Evolutionary conservation across 2,888 invertebrate genomes (phyloP).

Genomic region (Diachrysia chrysitis): DNA sequence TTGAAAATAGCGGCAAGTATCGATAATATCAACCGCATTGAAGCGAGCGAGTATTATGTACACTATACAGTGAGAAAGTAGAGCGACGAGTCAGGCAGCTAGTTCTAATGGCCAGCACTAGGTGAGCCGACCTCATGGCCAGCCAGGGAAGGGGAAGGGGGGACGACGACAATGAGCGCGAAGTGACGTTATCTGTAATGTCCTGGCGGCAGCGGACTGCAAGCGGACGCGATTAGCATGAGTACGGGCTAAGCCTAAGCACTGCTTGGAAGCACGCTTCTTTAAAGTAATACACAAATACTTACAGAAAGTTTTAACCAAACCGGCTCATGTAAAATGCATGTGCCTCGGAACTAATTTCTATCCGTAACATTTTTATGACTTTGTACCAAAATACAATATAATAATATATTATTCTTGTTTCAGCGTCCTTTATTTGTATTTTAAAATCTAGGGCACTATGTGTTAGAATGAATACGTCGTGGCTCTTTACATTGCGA

Average conservation of each 20-base stretch:
- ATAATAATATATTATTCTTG: no score
- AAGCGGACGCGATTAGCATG: conserved; percentile 24
- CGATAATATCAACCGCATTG: background rate
- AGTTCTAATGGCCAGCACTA: conserved; percentile 13
- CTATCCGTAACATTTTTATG: background rate
- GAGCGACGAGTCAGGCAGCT: conserved; percentile 24
- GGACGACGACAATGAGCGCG: conserved; percentile 32
- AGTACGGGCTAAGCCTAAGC: conserved; percentile 10
- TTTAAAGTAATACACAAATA: background rate
- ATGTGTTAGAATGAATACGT: background rate
- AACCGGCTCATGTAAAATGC: background rate
- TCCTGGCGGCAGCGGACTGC: conserved; percentile 14
- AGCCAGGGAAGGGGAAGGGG: conserved; percentile 10
- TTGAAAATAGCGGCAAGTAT: background rate
- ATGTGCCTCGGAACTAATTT: background rate
- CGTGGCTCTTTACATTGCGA: background rate
- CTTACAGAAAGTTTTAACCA: background rate
- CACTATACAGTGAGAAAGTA: conserved; percentile 3
- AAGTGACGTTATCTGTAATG: conserved; percentile 44
- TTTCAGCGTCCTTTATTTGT: no score
- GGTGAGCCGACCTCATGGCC: conserved; percentile 5
- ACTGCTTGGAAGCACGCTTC: background rate
- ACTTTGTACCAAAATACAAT: no score
- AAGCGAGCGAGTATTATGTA: conserved; percentile 9
- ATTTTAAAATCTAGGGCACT: background rate